Evolutionary conservation across 2,888 invertebrate species (phyloP).

Genomic region (Chironomus riparius): DNA sequence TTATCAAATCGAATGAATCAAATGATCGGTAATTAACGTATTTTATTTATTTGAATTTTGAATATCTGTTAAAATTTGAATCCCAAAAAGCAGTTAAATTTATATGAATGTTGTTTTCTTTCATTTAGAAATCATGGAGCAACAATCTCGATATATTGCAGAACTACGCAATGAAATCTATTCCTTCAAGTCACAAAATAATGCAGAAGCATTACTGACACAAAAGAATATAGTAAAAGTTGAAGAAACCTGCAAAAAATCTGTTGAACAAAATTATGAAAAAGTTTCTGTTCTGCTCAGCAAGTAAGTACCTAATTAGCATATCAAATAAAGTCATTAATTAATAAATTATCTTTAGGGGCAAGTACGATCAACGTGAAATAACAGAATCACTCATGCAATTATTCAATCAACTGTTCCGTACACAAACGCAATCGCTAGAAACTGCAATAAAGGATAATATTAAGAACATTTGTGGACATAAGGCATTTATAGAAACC

Average conservation of each 20-base stretch:
- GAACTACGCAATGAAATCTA: conserved; percentile 41
- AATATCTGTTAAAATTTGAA: too few relatives aligned
- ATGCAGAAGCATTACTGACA: conserved; percentile 29
- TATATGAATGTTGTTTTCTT: neutral
- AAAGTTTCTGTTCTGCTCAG: neutral
- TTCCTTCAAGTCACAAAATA: conserved; percentile 33
- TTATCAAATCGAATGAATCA: conserved; percentile 37
- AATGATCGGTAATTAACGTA: conserved; percentile 35
- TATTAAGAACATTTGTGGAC: conserved; percentile 17
- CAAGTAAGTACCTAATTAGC: neutral
- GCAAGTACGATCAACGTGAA: conserved; percentile 40
- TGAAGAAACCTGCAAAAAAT: conserved; percentile 30
- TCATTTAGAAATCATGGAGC: conserved; percentile 43
- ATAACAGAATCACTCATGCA: conserved; percentile 32
- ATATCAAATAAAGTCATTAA: neutral
- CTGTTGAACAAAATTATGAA: conserved; percentile 38
- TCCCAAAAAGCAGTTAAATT: neutral
- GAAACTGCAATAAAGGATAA: neutral
- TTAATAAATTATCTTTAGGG: conserved; percentile 35
- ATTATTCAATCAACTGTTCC: neutral
- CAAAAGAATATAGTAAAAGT: conserved; percentile 25
- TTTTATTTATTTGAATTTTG: neutral
- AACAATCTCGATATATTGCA: conserved; percentile 45
- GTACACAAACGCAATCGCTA: neutral
- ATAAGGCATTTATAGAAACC: conserved; percentile 52